Base-by-base conservation (phyloP, 2,888 invertebrate species). In the Melangyna quadrimaculata region DNA sequence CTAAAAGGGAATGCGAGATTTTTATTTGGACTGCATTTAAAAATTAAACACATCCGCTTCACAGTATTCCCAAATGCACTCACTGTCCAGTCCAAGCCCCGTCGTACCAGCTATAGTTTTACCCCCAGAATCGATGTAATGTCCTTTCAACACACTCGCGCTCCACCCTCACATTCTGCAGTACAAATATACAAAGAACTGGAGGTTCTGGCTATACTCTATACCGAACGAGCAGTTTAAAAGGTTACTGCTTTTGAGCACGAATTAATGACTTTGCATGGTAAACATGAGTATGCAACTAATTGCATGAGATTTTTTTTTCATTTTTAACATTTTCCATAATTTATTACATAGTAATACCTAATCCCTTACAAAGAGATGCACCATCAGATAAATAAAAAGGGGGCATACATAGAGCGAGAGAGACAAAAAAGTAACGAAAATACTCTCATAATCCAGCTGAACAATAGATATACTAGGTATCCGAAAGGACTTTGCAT, bases 271-370 rank as follows among this genome's bases (percentile, higher is more conserved):
- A 86, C 75, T 73, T 77, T 81, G 75, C 81, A 86, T 81, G 86
- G 72, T 77, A 86, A 86, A 81, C 81, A 86, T 86, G 77, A 81
- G 77, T 81, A 77, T 81, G 73, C 77, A 86, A 84, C 86, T 81
- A 77, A 86, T 86, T 81, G 86, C 86, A 86, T 70, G 69, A 86
- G 81, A 72, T 70, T 77, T 80, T 80, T 80, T 72, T 73, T 75
- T 71, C 72, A 77, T 43, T 75, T 32, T 5, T 7, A 57, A 35
- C 32, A 61, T 77, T 86, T 71, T 86, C 40, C 77, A 77, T 86
- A 86, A 86, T 81, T 86, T 86, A 86, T 86, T 81, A 77, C 86
- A 61, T 72, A 81, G 86, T 81, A 81, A 86, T 81, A 86, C 81
- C 81, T 81, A 81, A 86, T 81, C 86, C 77, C 61, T 81, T 69